Percentiles rank a stretch among this genome's conserved stretches.
phyloP scores from a whole-genome alignment of 2,113 vertebrate genomes.

The Cephalopholis sonnerati region DNA sequence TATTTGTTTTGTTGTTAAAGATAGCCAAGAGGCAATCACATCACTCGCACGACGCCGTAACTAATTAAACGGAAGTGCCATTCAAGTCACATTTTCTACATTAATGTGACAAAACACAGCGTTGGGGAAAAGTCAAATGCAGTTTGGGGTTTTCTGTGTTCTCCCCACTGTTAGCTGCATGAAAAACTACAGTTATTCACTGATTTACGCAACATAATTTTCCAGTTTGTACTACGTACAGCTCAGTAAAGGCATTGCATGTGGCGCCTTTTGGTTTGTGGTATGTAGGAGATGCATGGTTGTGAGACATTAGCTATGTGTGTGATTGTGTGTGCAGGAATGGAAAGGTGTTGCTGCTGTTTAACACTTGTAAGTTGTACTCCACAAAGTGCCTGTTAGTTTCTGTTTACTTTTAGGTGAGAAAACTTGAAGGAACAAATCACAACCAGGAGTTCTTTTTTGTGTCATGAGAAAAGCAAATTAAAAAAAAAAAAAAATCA shows the following conservation, averaged over 20 bases:
- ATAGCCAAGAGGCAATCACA: background rate
- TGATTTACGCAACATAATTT: background rate
- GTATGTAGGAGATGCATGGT: background rate
- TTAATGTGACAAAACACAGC: background rate
- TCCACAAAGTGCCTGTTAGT: background rate
- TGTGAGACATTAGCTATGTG: slow-evolving; percentile 45
- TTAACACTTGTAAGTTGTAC: slow-evolving; percentile 18
- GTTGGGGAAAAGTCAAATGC: background rate
- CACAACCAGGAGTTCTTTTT: background rate
- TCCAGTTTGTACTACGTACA: background rate
- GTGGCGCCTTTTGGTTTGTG: slow-evolving; percentile 31
- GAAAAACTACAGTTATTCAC: background rate
- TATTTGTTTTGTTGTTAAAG: slow-evolving; percentile 29
- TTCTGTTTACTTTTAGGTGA: slow-evolving; percentile 13
- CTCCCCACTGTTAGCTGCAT: background rate
- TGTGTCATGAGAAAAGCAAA: too few relatives aligned
- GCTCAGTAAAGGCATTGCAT: background rate
- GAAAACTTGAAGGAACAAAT: slow-evolving; percentile 30
- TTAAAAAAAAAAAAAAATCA: too few relatives aligned
- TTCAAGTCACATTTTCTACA: slow-evolving; percentile 14
- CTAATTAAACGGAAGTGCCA: background rate
- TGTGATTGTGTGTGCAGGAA: slow-evolving; percentile 40
- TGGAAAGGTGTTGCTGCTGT: slow-evolving; percentile 61
- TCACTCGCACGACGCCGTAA: background rate
- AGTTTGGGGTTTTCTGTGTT: slow-evolving; percentile 4